These are phyloP conservation scores for Diachasmimorpha longicaudata DNA, from an alignment of 1,140 invertebrate genomes.

Conservation along the genomic window DNA sequence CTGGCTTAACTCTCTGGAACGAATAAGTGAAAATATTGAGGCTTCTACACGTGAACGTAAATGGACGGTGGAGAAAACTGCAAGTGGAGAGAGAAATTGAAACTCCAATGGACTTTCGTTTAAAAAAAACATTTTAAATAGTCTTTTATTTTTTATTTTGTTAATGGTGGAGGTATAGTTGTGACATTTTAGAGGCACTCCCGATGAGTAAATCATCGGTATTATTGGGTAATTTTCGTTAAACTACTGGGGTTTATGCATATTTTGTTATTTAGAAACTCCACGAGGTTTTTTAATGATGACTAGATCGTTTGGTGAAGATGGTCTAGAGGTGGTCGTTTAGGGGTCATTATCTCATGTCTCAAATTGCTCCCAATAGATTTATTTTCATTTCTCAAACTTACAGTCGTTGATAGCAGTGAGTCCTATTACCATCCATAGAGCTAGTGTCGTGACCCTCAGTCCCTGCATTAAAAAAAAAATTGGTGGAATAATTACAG, in stretches of 20 bases:
- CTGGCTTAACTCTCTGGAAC: background rate
- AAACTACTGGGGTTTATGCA: background rate
- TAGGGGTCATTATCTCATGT: too few relatives aligned
- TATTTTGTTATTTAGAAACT: conserved; percentile 2
- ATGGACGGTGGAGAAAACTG: conserved; percentile 1
- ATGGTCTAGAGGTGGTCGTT: background rate
- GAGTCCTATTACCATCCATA: conserved; percentile 28
- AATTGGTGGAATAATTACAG: background rate
- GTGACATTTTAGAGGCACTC: background rate
- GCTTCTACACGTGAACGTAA: background rate
- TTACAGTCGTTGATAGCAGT: conserved; percentile 24
- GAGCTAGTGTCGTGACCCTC: conserved; percentile 19
- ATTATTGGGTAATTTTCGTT: background rate
- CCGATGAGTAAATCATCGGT: background rate
- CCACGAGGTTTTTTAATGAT: conserved; percentile 2
- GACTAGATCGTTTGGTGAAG: background rate
- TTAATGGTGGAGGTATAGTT: background rate
- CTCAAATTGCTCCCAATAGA: too few relatives aligned
- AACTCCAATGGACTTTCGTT: conserved; percentile 49
- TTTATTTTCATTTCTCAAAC: background rate
- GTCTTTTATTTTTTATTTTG: background rate
- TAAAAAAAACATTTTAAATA: background rate
- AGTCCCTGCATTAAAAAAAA: conserved; percentile 29
- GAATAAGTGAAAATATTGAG: background rate
- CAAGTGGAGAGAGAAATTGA: conserved; percentile 50